Percentiles rank a stretch among this genome's conserved stretches.
These are phyloP conservation scores for Chloebia gouldiae DNA, from an alignment of 2,113 vertebrate species.

Conservation along the genomic window DNA sequence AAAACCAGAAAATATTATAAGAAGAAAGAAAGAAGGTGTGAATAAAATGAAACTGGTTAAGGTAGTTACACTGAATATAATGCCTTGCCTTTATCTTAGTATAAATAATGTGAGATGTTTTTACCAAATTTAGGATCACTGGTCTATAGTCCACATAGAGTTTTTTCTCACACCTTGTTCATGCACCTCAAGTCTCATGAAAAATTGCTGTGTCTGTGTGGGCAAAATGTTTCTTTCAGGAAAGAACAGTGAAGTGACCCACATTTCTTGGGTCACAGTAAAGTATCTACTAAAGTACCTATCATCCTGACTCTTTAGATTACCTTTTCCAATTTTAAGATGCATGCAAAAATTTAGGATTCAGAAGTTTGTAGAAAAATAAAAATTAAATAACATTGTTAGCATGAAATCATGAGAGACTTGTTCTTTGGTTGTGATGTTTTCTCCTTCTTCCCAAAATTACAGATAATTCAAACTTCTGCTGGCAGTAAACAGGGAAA, in stretches of 20 bases:
- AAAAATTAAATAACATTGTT: background rate
- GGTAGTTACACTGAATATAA: background rate
- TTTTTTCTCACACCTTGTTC: background rate
- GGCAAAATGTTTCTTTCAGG: background rate
- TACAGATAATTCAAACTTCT: background rate
- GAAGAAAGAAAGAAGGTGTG: background rate
- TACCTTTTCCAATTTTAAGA: background rate
- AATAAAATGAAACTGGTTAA: background rate
- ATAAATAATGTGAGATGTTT: background rate
- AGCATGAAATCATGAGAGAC: background rate
- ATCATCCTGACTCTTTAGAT: background rate
- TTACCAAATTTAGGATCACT: background rate
- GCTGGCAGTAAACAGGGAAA: background rate
- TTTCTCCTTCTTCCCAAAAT: background rate
- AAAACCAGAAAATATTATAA: background rate
- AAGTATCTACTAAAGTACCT: background rate
- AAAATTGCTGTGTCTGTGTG: background rate
- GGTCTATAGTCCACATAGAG: background rate
- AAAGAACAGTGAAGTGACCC: background rate
- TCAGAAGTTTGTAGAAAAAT: background rate
- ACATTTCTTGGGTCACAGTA: background rate
- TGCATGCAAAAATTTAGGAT: background rate
- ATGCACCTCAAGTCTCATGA: background rate
- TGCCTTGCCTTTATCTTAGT: background rate
- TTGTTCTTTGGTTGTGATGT: background rate